Evolutionary conservation across 2,888 invertebrate species (phyloP), one percentile per base, ranked within the genome.

Genomic region (Noctua janthina): DNA sequence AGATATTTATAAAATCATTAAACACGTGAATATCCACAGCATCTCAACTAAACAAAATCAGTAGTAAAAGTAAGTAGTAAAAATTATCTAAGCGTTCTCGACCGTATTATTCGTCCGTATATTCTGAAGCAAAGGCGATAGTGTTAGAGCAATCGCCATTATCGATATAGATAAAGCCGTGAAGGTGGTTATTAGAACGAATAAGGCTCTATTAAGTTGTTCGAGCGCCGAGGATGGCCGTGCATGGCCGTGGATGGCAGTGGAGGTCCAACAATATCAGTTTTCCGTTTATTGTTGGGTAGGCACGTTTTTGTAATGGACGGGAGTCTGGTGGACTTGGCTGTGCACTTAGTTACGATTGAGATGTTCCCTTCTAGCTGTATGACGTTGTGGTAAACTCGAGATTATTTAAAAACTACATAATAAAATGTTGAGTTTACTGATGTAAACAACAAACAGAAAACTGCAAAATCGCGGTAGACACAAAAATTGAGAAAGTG

Each of bases 151-250:
- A 93, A 94, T 94, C 92, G 91, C 91, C 93, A 94, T 94, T 94
- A 95, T 94, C 94, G 94, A 94, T 93, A 93, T 88, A 94, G 95
- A 94, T 95, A 94, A 94, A 91, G 90, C 87, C 90, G 84, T 89
- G 89, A 90, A 93, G 92, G 94, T 93, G 92, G 92, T 92, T 93
- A 93, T 94, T 94, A 93, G 92, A 92, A 91, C 90, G 91, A 91
- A 93, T 92, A 93, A 91, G 92, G 93, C 91, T 91, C 91, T 95
- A 95, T 95, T 95, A 94, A 95, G 95, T 94, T 94, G 95, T 95
- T 88, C 76, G 67, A 77, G 67, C 43, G 70, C 74, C 78, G 70
- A 76, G 71, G 84, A 84, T 51, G 83, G 29, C 77, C 20, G 23
- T 83, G 66, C 76, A 77, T 43, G 43, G 51, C 77, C 1, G 43